A percentile compares a stretch with the other conserved stretches of the same genome.
Conservation (phyloP, 1,140 invertebrate genomes). For the Atta cephalotes region DNA sequence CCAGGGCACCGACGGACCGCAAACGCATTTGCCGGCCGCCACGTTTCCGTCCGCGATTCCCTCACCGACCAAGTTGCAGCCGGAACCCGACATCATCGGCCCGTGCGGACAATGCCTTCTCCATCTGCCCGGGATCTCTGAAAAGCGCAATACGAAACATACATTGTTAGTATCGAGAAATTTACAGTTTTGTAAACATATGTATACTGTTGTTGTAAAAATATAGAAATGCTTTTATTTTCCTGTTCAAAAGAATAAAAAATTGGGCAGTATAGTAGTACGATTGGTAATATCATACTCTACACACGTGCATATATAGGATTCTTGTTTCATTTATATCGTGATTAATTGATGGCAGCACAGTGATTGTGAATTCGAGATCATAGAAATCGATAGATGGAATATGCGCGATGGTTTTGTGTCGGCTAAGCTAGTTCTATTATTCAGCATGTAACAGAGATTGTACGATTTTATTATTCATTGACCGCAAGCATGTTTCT, state of each 20-base stretch:
- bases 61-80: conserved; percentile 83
- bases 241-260: not conserved
- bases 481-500: conserved; percentile 1
- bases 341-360: conserved; percentile 22
- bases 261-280: not conserved
- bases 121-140: conserved; percentile 84
- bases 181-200: not conserved
- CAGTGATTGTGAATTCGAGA: conserved; percentile 11
- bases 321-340: conserved; percentile 12
- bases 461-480: conserved; percentile 50
- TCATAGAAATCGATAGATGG: not conserved
- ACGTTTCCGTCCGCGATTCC: conserved; percentile 71
- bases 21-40: conserved; percentile 81
- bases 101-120: conserved; percentile 82
- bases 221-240: not conserved
- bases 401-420: not conserved
- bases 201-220: not conserved
- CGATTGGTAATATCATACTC: no score
- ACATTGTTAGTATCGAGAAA: not conserved
- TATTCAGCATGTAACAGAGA: conserved; percentile 20
- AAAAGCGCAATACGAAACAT: conserved; percentile 35
- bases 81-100: conserved; percentile 80
- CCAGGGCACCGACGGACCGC: conserved; percentile 83
- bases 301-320: no score
- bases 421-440: conserved; percentile 3